Evolutionary conservation across 2,113 vertebrate species (phyloP).

Genomic region (Syrrhaptes paradoxus): DNA sequence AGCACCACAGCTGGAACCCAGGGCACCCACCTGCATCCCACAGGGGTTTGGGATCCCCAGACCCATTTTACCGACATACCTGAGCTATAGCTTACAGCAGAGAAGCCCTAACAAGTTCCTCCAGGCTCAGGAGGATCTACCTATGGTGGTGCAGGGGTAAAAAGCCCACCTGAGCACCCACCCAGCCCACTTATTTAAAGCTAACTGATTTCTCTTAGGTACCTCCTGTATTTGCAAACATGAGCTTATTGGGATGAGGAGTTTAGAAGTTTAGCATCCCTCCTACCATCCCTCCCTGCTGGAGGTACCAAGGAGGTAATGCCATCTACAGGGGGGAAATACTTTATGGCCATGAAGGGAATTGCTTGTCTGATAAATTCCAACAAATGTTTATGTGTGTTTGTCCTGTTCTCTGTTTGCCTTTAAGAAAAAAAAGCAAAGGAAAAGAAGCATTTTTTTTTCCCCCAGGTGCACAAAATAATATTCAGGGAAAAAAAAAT

Average conservation of each 20-base stretch:
- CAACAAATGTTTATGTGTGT: neutral
- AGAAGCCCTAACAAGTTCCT: rapidly evolving
- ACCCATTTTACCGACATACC: too few relatives aligned
- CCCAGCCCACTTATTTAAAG: neutral
- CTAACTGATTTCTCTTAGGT: neutral
- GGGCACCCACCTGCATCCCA: too few relatives aligned
- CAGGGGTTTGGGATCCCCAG: neutral
- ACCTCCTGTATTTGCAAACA: neutral
- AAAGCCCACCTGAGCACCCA: too few relatives aligned
- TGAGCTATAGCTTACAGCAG: neutral
- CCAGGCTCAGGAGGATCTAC: neutral
- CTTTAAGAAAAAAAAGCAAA: neutral
- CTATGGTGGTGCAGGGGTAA: rapidly evolving
- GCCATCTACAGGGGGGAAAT: neutral
- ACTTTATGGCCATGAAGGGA: neutral
- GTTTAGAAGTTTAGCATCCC: too few relatives aligned
- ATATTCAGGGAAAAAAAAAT: neutral
- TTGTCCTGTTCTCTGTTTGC: neutral
- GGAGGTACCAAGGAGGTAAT: neutral
- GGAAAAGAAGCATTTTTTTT: neutral
- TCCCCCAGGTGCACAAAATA: neutral
- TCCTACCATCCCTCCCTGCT: neutral
- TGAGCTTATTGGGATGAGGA: neutral
- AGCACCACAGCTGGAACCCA: neutral
- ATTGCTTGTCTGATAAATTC: neutral